Evolutionary conservation across 1,140 invertebrate genomes (phyloP), one percentile per base, ranked within the genome.

Genomic region (Steinernema feltiae): DNA sequence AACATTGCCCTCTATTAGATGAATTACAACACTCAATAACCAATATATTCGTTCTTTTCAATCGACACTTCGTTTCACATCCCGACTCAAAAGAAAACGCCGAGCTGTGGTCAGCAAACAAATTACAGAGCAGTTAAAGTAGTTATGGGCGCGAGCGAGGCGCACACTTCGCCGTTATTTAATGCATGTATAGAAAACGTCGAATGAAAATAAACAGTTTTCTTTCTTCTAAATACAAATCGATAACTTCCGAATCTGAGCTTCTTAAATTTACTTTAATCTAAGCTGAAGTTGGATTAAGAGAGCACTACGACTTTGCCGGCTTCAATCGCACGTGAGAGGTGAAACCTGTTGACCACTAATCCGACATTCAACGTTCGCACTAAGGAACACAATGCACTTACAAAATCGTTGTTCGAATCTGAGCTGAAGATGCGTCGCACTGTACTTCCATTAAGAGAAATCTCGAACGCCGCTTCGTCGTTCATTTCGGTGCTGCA

Each of bases 21-120:
- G 53, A 63, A 63, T 63, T 63, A 63, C 53, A 63, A 15, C 53
- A 27, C 53, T 63, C 53, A 63, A 63, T 63, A 63, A 63, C 53
- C 24, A 63, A 63, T 63, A 27, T 63, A 63, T 63, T 63, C 53
- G 53, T 7, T 27, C 53, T 15, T 63, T 21, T 12, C 53, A 63
- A 63, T 63, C 53, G 53, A 63, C 53, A 63, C 53, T 63, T 63
- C 24, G 12, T 21, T 21, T 27, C 53, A 3, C 24, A 63, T 7
- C 53, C 24, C 7, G 7, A n/a, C 41, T 46, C n/a, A 46, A 21
- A 27, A 63, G 53, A 21, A 63, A 63, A 63, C 53, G 53, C 53
- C 53, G 53, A 63, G 15, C n/a, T 27, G 53, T 21, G 24, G 53
- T 63, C 53, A 63, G 53, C 53, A 63, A 63, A 27, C 53, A 63